Percentiles rank a stretch among this genome's conserved stretches.
phyloP scores from a whole-genome alignment of 2,888 invertebrate species.

The Coelopa pilipes region DNA sequence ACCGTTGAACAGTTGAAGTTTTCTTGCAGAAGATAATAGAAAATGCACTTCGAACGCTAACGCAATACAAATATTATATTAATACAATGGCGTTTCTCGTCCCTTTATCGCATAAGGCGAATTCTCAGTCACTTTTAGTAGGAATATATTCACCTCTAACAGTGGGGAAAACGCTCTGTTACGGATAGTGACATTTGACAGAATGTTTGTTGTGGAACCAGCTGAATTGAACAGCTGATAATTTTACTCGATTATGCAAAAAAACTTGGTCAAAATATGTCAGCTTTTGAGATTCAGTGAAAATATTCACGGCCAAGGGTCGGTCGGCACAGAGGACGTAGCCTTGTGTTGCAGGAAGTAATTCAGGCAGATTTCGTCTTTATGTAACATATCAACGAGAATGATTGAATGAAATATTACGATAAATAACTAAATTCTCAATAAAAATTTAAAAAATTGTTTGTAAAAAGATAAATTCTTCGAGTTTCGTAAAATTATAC shows the following conservation, averaged over 20 bases:
- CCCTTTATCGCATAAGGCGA: too few relatives aligned
- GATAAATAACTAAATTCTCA: not conserved
- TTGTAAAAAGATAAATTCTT: not conserved
- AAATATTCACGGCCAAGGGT: conserved; percentile 22
- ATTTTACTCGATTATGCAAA: not conserved
- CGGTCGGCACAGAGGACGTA: not conserved
- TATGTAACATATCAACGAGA: conserved; percentile 44
- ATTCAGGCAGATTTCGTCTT: conserved; percentile 11
- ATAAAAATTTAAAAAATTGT: not conserved
- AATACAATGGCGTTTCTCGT: too few relatives aligned
- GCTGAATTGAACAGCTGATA: conserved; percentile 11
- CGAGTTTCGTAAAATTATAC: not conserved
- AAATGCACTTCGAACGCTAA: too few relatives aligned
- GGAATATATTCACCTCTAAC: too few relatives aligned
- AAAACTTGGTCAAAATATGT: not conserved
- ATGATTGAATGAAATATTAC: conserved; percentile 34
- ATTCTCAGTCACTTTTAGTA: too few relatives aligned
- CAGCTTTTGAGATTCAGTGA: not conserved
- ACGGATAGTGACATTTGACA: not conserved
- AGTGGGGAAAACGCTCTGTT: too few relatives aligned
- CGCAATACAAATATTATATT: too few relatives aligned
- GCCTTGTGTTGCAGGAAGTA: conserved; percentile 6
- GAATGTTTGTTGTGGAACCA: conserved; percentile 8
- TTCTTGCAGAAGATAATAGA: too few relatives aligned
- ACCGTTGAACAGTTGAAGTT: too few relatives aligned